Conservation (phyloP, 1,140 invertebrate species). For the Drosophila burlai region DNA sequence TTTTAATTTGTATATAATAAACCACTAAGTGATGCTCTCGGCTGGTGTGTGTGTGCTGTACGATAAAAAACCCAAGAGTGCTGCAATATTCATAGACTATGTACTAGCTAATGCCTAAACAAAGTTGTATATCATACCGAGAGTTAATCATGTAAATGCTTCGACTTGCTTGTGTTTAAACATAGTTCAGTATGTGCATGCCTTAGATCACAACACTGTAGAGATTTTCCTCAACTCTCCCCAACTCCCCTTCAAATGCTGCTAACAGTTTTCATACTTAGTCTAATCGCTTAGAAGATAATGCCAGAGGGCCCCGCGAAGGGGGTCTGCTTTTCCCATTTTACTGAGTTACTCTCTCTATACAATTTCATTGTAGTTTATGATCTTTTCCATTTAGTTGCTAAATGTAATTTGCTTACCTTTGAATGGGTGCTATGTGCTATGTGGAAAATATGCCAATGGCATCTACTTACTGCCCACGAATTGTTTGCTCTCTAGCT, state of each 20-base stretch:
- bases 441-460: constrained; percentile 52
- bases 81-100: constrained; percentile 31
- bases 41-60: constrained; percentile 50
- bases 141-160: constrained; percentile 55
- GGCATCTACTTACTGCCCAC: constrained; percentile 38
- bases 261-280: constrained; percentile 58
- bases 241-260: constrained; percentile 43
- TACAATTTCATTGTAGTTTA: constrained; percentile 78
- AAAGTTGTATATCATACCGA: constrained; percentile 28
- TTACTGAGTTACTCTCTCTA: constrained; percentile 45
- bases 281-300: constrained; percentile 51
- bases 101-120: constrained; percentile 39
- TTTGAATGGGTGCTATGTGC: constrained; percentile 61
- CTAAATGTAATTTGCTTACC: constrained; percentile 60
- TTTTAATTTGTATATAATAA: constrained; percentile 40
- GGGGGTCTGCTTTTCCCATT: constrained; percentile 8
- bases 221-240: constrained; percentile 64
- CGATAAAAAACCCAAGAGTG: constrained; percentile 58
- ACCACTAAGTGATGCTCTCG: constrained; percentile 69
- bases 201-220: constrained; percentile 81
- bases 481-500: constrained; percentile 37
- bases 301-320: constrained; percentile 23
- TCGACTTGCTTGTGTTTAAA: constrained; percentile 56
- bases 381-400: constrained; percentile 59
- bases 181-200: constrained; percentile 78